Conservation (phyloP, 2,113 vertebrate genomes). For the Xiphophorus maculatus region DNA sequence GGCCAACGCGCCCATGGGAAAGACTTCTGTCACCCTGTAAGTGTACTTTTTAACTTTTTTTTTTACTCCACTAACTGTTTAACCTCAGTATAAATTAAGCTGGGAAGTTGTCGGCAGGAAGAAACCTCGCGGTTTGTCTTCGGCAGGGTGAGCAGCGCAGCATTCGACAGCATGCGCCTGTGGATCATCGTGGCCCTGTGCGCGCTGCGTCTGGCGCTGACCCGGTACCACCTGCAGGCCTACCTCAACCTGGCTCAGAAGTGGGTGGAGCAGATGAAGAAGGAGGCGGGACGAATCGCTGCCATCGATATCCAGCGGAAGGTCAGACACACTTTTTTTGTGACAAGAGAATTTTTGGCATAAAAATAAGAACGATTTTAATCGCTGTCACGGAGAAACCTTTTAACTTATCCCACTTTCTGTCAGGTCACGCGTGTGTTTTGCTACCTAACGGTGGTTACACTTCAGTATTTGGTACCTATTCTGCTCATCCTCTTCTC, state of each 20-base stretch:
- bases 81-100: too few species aligned
- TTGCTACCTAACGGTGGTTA: slow-evolving; percentile 92
- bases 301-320: slow-evolving; percentile 90
- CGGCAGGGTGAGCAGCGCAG: slow-evolving; percentile 82
- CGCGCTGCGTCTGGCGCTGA: slow-evolving; percentile 81
- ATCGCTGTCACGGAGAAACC: background rate
- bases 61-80: background rate
- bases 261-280: slow-evolving; percentile 90
- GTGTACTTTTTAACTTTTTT: slow-evolving; percentile 33
- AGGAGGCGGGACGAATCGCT: slow-evolving; percentile 88
- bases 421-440: slow-evolving; percentile 89
- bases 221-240: slow-evolving; percentile 90
- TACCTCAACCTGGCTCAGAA: slow-evolving; percentile 90
- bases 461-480: slow-evolving; percentile 92
- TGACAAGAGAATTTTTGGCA: background rate
- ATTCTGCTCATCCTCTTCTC: slow-evolving; percentile 89
- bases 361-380: background rate
- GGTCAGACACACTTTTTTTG: slow-evolving; percentile 69
- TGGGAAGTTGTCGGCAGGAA: too few species aligned
- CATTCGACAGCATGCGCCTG: slow-evolving; percentile 86
- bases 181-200: slow-evolving; percentile 87
- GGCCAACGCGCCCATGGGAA: slow-evolving; percentile 84
- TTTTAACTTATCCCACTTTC: background rate
- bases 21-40: slow-evolving; percentile 84
- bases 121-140: rapidly evolving